Evolutionary conservation across 2,113 vertebrate genomes (phyloP), one percentile per base, ranked within the genome.

Genomic region (Crocuta crocuta): DNA sequence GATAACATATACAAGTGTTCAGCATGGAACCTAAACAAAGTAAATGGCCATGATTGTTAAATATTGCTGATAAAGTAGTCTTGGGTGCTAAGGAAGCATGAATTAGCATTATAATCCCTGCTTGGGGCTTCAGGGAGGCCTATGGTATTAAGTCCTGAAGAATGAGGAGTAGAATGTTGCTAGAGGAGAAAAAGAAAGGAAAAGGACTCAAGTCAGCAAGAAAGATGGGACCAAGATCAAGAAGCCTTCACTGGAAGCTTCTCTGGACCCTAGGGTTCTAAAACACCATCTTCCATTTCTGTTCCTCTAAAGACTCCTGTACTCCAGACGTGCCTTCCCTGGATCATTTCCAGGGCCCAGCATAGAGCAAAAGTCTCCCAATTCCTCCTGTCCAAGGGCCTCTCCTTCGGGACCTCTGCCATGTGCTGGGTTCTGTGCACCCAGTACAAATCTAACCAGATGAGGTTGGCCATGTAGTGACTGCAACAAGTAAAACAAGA

Each of bases 401-500:
- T 91, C 81, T 68, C 45, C 68, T 61, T 35, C 2, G 0, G 43
- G 39, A 66, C 50, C 68, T 23, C 63, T 23, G 70, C 70, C 73
- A 71, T 1, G 0, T 35, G n/a, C 50, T 55, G 31, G 65, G 66
- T 53, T 84, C 48, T n/a, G 48, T 55, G 68, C 28, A 10, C 73
- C 91, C 33, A 43, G 33, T 31, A 78, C 68, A 84, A 93, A 97
- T 19, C 74, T 10, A 2, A 31, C 19, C 50, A 89, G 65, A 88
- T 7, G 55, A 96, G 74, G 93, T 33, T 61, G 55, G 86, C 71
- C 3, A 0, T 3, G 2, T 24, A 86, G 73, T 15, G 65, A 88
- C 74, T 98, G 13, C 53, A 91, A 95, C 94, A 97, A 88, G 58
- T 97, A 12, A 94, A 98, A 96, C 89, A 96, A 97, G 98, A 97